These are phyloP conservation scores for Oophaga sylvatica DNA, from an alignment of 2,797 vertebrate species.

Conservation along the genomic window DNA sequence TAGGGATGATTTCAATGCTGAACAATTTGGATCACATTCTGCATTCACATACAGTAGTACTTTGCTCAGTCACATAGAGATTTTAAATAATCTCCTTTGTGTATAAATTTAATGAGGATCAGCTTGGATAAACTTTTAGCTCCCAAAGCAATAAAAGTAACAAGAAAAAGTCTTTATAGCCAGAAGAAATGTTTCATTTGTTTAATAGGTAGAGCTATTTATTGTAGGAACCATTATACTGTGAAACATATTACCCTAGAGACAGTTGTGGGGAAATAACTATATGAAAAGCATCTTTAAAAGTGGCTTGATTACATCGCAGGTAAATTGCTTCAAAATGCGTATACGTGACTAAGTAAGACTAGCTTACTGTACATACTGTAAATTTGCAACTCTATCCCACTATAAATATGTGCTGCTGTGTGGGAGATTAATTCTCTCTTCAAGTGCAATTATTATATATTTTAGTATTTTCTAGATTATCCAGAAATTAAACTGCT, in stretches of 20 bases:
- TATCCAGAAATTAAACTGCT: background rate
- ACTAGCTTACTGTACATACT: slow-evolving; percentile 7
- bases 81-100: slow-evolving; percentile 63
- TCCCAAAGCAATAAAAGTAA: slow-evolving; percentile 63
- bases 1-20: slow-evolving; percentile 33
- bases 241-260: slow-evolving; percentile 62
- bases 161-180: slow-evolving; percentile 62
- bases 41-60: slow-evolving; percentile 47
- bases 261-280: slow-evolving; percentile 46
- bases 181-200: slow-evolving; percentile 62
- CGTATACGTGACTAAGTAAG: slow-evolving; percentile 19
- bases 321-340: slow-evolving; percentile 46
- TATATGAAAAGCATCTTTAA: slow-evolving; percentile 59
- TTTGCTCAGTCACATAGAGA: slow-evolving; percentile 60
- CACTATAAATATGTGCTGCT: background rate
- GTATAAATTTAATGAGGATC: slow-evolving; percentile 63
- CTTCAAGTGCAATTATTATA: background rate
- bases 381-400: background rate
- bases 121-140: slow-evolving; percentile 62
- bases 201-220: slow-evolving; percentile 63
- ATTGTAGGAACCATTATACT: slow-evolving; percentile 61
- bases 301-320: slow-evolving; percentile 50
- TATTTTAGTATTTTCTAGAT: background rate
- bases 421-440: background rate
- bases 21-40: slow-evolving; percentile 43